phyloP scores from a whole-genome alignment of 2,797 vertebrate species.

The Enteromius treurensis region DNA sequence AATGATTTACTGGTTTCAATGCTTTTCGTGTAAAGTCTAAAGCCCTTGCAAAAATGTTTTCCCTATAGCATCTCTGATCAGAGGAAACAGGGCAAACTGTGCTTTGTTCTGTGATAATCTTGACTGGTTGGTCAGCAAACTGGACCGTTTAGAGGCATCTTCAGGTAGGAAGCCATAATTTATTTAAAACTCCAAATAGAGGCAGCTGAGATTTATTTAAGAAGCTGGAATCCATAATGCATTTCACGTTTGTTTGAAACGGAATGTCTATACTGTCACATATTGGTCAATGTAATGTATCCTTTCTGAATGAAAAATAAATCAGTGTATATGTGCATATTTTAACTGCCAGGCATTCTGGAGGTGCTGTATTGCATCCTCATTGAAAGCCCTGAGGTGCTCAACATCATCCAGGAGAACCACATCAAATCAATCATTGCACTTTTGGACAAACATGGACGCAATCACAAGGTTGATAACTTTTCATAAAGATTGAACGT shows the following conservation, averaged over 20 bases:
- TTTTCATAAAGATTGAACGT: background rate
- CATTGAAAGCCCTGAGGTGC: conserved; percentile 94
- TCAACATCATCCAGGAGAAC: conserved; percentile 96
- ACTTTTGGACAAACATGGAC: conserved; percentile 93
- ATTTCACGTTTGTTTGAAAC: background rate
- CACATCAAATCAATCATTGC: conserved; percentile 98
- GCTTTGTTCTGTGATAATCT: conserved; percentile 94
- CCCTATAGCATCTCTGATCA: conserved; percentile 87
- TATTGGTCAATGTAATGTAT: background rate
- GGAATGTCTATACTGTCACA: background rate
- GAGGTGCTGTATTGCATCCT: conserved; percentile 95
- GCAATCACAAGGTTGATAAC: conserved; percentile 89
- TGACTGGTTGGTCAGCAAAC: conserved; percentile 95
- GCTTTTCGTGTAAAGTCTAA: background rate
- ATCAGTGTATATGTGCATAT: background rate
- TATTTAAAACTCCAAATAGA: background rate
- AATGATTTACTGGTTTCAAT: background rate
- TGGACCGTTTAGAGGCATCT: conserved; percentile 93
- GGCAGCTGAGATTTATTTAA: background rate
- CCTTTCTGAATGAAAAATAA: background rate
- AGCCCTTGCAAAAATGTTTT: conserved; percentile 2
- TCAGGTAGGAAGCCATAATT: conserved; percentile 78
- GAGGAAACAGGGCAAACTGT: conserved; percentile 91
- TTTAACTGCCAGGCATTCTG: conserved; percentile 83
- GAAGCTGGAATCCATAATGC: background rate